phyloP scores from a whole-genome alignment of 2,113 vertebrate genomes.

The Solea senegalensis region DNA sequence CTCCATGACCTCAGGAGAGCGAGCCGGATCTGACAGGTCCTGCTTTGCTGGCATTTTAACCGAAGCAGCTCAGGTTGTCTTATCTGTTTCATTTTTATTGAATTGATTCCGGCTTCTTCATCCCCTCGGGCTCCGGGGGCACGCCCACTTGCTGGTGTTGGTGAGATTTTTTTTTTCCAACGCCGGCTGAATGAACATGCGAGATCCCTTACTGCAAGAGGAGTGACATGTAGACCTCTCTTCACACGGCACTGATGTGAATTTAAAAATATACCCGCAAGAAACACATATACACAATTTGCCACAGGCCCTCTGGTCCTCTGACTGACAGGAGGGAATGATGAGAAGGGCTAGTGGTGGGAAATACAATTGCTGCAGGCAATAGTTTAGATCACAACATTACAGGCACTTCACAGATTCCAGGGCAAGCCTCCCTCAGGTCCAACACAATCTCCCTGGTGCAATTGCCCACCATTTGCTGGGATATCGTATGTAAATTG shows the following conservation, averaged over 20 bases:
- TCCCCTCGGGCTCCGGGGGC: slow-evolving; percentile 53
- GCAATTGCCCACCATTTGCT: slow-evolving; percentile 43
- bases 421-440: slow-evolving; percentile 39
- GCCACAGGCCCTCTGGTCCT: slow-evolving; percentile 36
- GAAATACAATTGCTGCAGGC: slow-evolving; percentile 45
- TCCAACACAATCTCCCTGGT: slow-evolving; percentile 31
- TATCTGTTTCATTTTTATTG: slow-evolving; percentile 76
- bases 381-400: slow-evolving; percentile 54
- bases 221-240: slow-evolving; percentile 47
- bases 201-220: slow-evolving; percentile 43
- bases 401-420: slow-evolving; percentile 46
- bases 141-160: slow-evolving; percentile 49
- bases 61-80: slow-evolving; percentile 48
- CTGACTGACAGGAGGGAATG: slow-evolving; percentile 52
- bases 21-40: slow-evolving; percentile 65
- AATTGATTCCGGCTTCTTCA: slow-evolving; percentile 71
- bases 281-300: slow-evolving; percentile 43
- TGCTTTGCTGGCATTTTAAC: slow-evolving; percentile 78
- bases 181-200: slow-evolving; percentile 73
- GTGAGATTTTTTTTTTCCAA: slow-evolving; percentile 48
- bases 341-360: slow-evolving; percentile 27
- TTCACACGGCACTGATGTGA: slow-evolving; percentile 26
- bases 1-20: slow-evolving; percentile 73
- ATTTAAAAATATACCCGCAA: slow-evolving; percentile 39
- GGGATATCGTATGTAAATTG: slow-evolving; percentile 47